Percentiles rank a stretch among this genome's conserved stretches.
phyloP scores from a whole-genome alignment of 1,140 invertebrate genomes.

The Potamilus streckersoni region DNA sequence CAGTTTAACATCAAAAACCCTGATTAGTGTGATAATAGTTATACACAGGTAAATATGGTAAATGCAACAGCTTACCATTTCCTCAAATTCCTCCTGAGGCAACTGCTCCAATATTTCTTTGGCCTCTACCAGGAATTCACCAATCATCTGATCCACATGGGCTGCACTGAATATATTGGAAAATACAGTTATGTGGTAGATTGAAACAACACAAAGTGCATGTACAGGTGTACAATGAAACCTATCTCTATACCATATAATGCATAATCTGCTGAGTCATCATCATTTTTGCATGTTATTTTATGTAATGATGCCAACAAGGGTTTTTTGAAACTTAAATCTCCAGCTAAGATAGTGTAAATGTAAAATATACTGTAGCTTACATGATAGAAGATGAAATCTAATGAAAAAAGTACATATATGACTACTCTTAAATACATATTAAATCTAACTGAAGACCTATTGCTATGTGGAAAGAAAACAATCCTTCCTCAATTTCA shows the following conservation, averaged over 20 bases:
- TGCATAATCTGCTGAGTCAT: not conserved
- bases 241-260: not conserved
- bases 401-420: too few species aligned
- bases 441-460: too few species aligned
- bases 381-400: too few species aligned
- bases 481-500: too few species aligned
- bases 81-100: slow-evolving; percentile 24
- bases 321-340: not conserved
- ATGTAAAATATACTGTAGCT: too few species aligned
- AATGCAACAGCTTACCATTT: slow-evolving; percentile 10
- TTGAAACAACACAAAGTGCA: not conserved
- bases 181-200: not conserved
- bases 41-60: not conserved
- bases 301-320: not conserved
- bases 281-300: not conserved
- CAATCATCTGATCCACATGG: slow-evolving; percentile 22
- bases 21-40: too few species aligned
- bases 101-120: slow-evolving; percentile 13
- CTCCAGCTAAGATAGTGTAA: not conserved
- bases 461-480: too few species aligned
- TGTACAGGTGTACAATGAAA: not conserved
- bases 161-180: slow-evolving; percentile 11
- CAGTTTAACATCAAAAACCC: too few species aligned
- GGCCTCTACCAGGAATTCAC: slow-evolving; percentile 23
- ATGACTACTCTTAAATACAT: too few species aligned